Evolutionary conservation across 2,888 invertebrate genomes (phyloP).

Genomic region (Chrysolina americana): DNA sequence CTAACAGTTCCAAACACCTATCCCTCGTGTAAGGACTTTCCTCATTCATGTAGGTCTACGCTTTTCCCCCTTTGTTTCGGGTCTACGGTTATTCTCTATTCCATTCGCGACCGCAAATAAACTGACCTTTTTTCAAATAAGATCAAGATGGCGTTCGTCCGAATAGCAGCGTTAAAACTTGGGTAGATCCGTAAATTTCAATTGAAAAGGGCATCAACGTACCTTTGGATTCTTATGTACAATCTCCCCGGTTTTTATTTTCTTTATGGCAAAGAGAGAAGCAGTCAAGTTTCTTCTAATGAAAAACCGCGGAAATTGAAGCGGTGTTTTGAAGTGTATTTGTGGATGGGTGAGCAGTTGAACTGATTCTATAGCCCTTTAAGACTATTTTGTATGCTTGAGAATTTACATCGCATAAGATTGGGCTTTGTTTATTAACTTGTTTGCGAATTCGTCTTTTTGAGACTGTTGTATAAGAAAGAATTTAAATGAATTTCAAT

Average conservation of each 20-base stretch:
- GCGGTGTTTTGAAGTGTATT: too few species aligned
- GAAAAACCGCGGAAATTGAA: too few species aligned
- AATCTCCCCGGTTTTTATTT: conserved; percentile 14
- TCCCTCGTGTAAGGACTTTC: not conserved
- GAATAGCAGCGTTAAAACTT: conserved; percentile 58
- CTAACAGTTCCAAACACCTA: not conserved
- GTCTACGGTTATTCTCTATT: conserved; percentile 50
- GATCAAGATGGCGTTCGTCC: conserved; percentile 57
- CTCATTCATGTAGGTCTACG: not conserved
- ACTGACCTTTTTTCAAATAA: conserved; percentile 63
- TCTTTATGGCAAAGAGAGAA: not conserved
- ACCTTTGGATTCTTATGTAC: conserved; percentile 39
- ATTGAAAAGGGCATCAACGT: conserved; percentile 56
- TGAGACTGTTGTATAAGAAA: too few species aligned
- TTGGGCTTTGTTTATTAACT: too few species aligned
- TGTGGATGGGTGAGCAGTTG: too few species aligned
- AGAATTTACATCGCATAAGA: too few species aligned
- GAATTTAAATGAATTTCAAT: too few species aligned
- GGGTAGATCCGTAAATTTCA: conserved; percentile 62
- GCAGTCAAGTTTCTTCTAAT: too few species aligned
- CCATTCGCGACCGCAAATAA: conserved; percentile 59
- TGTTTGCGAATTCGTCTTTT: too few species aligned
- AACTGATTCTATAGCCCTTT: too few species aligned
- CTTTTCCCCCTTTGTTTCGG: not conserved
- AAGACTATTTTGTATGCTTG: too few species aligned